These are phyloP conservation scores for Aleiodes leptofemur DNA, from an alignment of 2,888 invertebrate species.

Conservation along the genomic window DNA sequence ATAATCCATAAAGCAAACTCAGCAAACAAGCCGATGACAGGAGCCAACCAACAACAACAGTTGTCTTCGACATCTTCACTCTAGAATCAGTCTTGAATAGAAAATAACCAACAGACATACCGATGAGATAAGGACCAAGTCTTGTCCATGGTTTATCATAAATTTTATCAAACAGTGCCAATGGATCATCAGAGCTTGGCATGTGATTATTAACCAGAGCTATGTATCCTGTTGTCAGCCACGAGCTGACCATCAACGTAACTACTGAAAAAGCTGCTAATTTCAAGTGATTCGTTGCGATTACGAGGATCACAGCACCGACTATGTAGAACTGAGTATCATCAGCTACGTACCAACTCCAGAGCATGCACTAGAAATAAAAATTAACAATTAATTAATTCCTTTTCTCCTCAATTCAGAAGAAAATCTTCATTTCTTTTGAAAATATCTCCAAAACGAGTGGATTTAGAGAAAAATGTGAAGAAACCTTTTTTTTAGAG, in stretches of 20 bases:
- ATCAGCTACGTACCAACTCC: slow-evolving; percentile 94
- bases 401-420: background rate
- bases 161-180: slow-evolving; percentile 91
- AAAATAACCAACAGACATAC: slow-evolving; percentile 90
- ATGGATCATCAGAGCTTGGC: slow-evolving; percentile 86
- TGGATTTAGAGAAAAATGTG: too few relatives aligned
- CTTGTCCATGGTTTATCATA: slow-evolving; percentile 94
- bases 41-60: slow-evolving; percentile 84
- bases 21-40: slow-evolving; percentile 81
- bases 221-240: slow-evolving; percentile 87
- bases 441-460: too few relatives aligned
- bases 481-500: too few relatives aligned
- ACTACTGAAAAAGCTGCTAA: slow-evolving; percentile 82
- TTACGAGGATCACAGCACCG: slow-evolving; percentile 87
- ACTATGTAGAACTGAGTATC: slow-evolving; percentile 92
- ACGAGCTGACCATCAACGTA: slow-evolving; percentile 84
- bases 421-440: background rate
- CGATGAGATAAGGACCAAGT: slow-evolving; percentile 89
- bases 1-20: slow-evolving; percentile 87
- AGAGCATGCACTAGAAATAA: slow-evolving; percentile 86
- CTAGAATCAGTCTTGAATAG: slow-evolving; percentile 89
- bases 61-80: slow-evolving; percentile 84
- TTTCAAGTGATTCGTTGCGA: slow-evolving; percentile 89
- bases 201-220: slow-evolving; percentile 87
- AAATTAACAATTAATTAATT: slow-evolving; percentile 10